Conservation (phyloP, 2,888 invertebrate species). For the Antheraea yamamai region DNA sequence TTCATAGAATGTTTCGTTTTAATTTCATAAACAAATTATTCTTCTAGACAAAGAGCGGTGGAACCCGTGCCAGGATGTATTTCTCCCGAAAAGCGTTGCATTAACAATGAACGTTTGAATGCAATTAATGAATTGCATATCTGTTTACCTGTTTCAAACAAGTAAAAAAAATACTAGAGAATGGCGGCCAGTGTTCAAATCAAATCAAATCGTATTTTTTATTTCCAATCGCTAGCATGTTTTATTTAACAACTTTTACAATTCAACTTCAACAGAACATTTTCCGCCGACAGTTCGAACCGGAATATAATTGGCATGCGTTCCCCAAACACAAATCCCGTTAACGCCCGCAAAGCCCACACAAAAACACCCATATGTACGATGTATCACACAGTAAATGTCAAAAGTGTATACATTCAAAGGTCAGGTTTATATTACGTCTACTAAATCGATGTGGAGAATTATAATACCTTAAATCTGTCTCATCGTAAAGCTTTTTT, state of each 20-base stretch:
- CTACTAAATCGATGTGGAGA: conserved; percentile 20
- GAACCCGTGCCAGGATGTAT: too few species aligned
- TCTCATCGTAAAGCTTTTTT: conserved; percentile 9
- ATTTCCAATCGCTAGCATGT: background rate
- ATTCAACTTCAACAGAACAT: conserved; percentile 6
- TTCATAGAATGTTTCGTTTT: too few species aligned
- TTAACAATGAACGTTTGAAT: too few species aligned
- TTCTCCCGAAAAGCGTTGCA: too few species aligned
- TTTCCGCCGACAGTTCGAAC: background rate
- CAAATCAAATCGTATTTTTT: background rate
- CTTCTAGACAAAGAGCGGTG: too few species aligned
- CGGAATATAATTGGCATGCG: conserved; percentile 11
- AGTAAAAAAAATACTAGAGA: background rate
- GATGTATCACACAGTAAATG: conserved; percentile 23
- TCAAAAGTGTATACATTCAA: conserved; percentile 22
- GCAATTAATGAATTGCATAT: too few species aligned
- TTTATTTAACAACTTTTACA: conserved; percentile 9
- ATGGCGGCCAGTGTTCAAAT: background rate
- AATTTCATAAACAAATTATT: too few species aligned
- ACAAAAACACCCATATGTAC: conserved; percentile 15
- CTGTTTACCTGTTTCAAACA: too few species aligned
- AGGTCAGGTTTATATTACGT: conserved; percentile 40
- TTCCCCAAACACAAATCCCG: conserved; percentile 12
- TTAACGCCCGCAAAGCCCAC: conserved; percentile 12
- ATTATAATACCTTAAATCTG: conserved; percentile 23